Conservation (phyloP, 2,888 invertebrate species). For the Sarcophaga subvicina region DNA sequence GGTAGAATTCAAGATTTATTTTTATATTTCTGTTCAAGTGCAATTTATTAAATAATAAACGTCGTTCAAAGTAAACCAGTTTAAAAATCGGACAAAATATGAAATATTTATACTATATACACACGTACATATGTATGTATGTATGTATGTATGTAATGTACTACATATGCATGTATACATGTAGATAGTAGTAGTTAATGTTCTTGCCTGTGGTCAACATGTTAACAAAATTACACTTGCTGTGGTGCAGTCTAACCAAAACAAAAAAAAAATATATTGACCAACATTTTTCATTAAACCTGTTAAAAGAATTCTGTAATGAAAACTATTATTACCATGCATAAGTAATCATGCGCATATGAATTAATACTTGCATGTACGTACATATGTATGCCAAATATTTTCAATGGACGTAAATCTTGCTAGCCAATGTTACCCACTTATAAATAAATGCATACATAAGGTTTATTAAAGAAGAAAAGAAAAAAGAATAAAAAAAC, state of each 20-base stretch:
- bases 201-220: conserved; percentile 29
- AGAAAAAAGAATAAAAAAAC: not conserved
- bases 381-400: not conserved
- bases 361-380: not conserved
- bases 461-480: not conserved
- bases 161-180: too few relatives aligned
- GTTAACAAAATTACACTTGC: not conserved
- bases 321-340: not conserved
- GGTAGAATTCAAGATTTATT: conserved; percentile 4
- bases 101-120: not conserved
- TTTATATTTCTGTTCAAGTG: conserved; percentile 43
- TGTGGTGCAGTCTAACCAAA: not conserved
- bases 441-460: not conserved
- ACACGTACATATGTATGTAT: too few relatives aligned
- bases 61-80: conserved; percentile 52
- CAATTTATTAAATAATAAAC: conserved; percentile 45
- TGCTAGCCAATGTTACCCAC: not conserved
- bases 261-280: not conserved
- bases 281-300: conserved; percentile 27
- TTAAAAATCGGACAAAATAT: conserved; percentile 24
- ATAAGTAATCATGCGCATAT: not conserved
- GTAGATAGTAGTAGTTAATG: not conserved
- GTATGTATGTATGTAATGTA: too few relatives aligned
- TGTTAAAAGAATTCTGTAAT: conserved; percentile 14
- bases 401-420: not conserved